A percentile compares a stretch with the other conserved stretches of the same genome.
Evolutionary conservation across 2,888 invertebrate genomes (phyloP).

Genomic region (Drosophila falleni): DNA sequence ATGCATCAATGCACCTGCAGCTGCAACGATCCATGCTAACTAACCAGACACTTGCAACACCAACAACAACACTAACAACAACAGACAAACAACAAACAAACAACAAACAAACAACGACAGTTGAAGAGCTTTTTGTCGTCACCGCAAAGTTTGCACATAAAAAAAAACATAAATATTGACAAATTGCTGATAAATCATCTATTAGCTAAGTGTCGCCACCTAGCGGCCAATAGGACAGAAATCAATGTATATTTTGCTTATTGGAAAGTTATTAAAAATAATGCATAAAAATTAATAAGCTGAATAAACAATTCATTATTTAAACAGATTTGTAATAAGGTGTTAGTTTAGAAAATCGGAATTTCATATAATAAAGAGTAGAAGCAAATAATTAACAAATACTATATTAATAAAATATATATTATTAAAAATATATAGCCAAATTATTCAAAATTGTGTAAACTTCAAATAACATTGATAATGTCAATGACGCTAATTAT

Average conservation of each 20-base stretch:
- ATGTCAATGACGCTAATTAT: not conserved
- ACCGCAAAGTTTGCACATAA: constrained; percentile 37
- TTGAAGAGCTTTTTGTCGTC: constrained; percentile 24
- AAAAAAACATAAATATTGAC: constrained; percentile 46
- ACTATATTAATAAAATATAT: too few species aligned
- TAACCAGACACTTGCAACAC: constrained; percentile 27
- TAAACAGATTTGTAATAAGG: not conserved
- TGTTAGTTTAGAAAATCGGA: too few species aligned
- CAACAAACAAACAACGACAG: constrained; percentile 11
- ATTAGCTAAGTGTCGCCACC: constrained; percentile 44
- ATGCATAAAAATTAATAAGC: not conserved
- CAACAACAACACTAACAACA: constrained; percentile 13
- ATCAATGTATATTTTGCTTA: not conserved
- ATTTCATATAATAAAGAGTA: too few species aligned
- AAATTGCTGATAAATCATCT: constrained; percentile 47
- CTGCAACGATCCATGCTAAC: constrained; percentile 40
- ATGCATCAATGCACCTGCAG: constrained; percentile 49
- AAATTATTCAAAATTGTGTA: not conserved
- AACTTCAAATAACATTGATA: not conserved
- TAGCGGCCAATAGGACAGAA: constrained; percentile 13
- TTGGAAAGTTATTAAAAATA: not conserved
- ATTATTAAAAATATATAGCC: too few species aligned
- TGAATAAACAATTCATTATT: not conserved
- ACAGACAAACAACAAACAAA: not conserved
- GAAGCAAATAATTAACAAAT: too few species aligned